These are phyloP conservation scores for Lucilia cuprina DNA, from an alignment of 1,140 invertebrate species.

Conservation along the genomic window DNA sequence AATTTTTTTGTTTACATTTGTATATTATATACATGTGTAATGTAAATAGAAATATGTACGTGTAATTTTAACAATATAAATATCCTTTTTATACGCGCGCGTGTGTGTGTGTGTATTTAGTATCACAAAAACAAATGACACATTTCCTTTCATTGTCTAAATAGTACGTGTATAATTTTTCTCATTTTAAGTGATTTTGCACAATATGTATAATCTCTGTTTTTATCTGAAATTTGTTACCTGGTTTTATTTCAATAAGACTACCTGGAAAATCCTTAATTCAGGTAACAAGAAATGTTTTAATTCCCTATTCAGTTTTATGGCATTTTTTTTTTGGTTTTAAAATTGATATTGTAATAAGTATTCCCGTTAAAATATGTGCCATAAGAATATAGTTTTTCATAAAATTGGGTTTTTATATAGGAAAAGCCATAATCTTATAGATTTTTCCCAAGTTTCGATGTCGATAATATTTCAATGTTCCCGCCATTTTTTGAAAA, in stretches of 20 bases:
- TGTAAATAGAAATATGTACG: background rate
- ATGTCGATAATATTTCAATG: too few species aligned
- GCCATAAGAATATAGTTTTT: slow-evolving; percentile 5
- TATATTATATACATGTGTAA: too few species aligned
- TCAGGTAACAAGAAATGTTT: background rate
- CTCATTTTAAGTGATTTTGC: background rate
- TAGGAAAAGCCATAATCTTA: background rate
- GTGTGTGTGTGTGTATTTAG: background rate
- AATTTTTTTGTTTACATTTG: background rate
- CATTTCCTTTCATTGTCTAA: background rate
- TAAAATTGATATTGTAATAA: background rate
- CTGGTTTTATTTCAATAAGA: background rate
- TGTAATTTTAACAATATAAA: background rate
- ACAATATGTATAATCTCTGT: background rate
- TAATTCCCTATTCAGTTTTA: background rate
- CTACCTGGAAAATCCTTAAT: slow-evolving; percentile 18
- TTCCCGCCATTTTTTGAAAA: too few species aligned
- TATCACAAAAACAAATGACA: background rate
- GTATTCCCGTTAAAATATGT: background rate
- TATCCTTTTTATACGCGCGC: background rate
- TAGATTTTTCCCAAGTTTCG: too few species aligned
- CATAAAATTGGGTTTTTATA: background rate
- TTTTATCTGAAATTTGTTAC: background rate
- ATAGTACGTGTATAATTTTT: slow-evolving; percentile 16
- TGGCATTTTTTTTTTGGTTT: background rate